These are phyloP conservation scores for Acanthurus leucopareius DNA, from an alignment of 2,797 vertebrate species.

Conservation along the genomic window DNA sequence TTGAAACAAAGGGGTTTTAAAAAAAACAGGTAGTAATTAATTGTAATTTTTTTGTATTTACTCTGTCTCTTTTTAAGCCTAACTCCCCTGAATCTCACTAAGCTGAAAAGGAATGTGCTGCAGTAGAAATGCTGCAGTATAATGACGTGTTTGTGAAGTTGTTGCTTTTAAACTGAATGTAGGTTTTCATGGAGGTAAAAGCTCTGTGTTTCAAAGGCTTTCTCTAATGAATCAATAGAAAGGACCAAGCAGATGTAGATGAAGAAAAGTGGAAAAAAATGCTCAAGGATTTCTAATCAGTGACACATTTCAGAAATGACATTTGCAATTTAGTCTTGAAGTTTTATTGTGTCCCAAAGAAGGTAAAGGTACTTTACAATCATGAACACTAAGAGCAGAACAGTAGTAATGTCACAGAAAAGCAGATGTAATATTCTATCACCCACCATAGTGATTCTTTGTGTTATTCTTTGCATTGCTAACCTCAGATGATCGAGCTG, in stretches of 20 bases:
- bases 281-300: too few species aligned
- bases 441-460: slow-evolving; percentile 61
- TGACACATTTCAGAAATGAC: not conserved
- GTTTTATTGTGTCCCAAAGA: not conserved
- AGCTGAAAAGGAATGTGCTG: not conserved
- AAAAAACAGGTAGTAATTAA: not conserved
- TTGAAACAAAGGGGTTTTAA: slow-evolving; percentile 29
- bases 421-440: slow-evolving; percentile 30
- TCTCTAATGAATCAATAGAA: not conserved
- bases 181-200: not conserved
- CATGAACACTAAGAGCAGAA: not conserved
- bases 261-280: not conserved
- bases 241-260: not conserved
- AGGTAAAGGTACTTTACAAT: not conserved
- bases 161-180: not conserved
- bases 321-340: not conserved
- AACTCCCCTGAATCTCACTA: not conserved
- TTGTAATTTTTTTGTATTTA: not conserved
- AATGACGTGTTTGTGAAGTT: not conserved
- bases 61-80: not conserved
- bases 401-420: not conserved
- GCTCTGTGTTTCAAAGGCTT: not conserved
- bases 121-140: not conserved
- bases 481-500: slow-evolving; percentile 91
- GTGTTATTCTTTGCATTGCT: slow-evolving; percentile 88